A percentile compares a stretch with the other conserved stretches of the same genome.
These are phyloP conservation scores for Linnaemya tessellans DNA, from an alignment of 2,888 invertebrate species.

Conservation along the genomic window DNA sequence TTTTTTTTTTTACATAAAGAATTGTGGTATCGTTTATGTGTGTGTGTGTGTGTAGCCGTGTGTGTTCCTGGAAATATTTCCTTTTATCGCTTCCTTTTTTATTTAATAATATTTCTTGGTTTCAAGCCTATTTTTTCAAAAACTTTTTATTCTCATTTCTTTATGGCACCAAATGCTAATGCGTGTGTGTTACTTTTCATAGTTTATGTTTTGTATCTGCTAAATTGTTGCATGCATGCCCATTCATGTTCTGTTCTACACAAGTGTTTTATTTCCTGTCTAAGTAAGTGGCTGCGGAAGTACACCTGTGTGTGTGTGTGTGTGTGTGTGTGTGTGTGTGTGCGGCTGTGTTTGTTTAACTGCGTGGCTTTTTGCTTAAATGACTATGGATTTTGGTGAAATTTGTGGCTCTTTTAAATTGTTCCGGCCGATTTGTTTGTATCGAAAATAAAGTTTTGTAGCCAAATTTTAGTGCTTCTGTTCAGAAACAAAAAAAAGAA, in stretches of 20 bases:
- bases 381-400: not conserved
- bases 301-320: not conserved
- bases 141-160: constrained; percentile 17
- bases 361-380: constrained; percentile 20
- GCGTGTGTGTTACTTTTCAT: constrained; percentile 26
- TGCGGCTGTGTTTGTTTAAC: not conserved
- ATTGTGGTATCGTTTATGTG: constrained; percentile 28
- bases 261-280: constrained; percentile 16
- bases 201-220: constrained; percentile 27
- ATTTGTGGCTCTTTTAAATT: constrained; percentile 19
- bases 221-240: constrained; percentile 63
- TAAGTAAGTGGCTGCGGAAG: not conserved
- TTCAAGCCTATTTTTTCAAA: constrained; percentile 18
- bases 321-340: not conserved
- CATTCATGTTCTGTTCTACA: constrained; percentile 12
- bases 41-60: not conserved
- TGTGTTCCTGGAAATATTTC: not conserved
- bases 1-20: constrained; percentile 1
- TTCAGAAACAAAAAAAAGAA: not conserved
- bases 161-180: not conserved
- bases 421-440: not conserved
- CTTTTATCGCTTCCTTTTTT: not conserved
- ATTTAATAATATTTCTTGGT: constrained; percentile 7
- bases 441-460: not conserved
- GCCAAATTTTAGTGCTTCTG: not conserved